Base-by-base conservation (phyloP, 2,797 vertebrate species). In the Protonibea diacanthus region DNA sequence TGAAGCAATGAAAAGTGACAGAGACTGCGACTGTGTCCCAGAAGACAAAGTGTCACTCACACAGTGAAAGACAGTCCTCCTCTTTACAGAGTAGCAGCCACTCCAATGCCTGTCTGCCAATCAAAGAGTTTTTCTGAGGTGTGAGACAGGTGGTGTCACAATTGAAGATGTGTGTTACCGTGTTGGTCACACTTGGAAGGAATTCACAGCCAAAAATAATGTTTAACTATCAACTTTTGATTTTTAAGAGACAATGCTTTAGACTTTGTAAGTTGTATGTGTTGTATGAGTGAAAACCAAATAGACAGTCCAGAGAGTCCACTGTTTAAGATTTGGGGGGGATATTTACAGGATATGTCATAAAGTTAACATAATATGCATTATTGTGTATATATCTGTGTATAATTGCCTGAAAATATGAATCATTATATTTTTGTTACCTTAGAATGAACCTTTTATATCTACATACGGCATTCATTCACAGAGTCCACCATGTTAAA, bases 21-120 rank as follows among this genome's bases (percentile, higher is more conserved):
- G 73, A 81, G 82, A 59, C 76, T 86, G 70, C 40, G 81, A 77
- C 45, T 58, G 68, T 56, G 71, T 73, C 78, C 53, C 38, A 55
- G 57, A 81, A 87, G 91, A 86, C 83, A 89, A 81, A 64, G 64
- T 89, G 87, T 90, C 86, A 83, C 48, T 88, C 75, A 74, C 59
- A 45, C n/a, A 76, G 68, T 66, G 15, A 85, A 75, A 76, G 60
- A 71, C 82, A 74, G 47, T 67, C 48, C 52, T 73, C 58, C 62
- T 69, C 64, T 62, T 63, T 49, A 71, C 25, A 61, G n/a, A 61
- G 71, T 0, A 71, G 45, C 49, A 76, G 52, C 76, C 57, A 59
- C 63, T 84, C 33, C 33, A 25, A 23, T 44, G 74, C 71, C 51
- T 75, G 77, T 86, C 84, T 83, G 74, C 71, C 83, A 81, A 56